phyloP scores from a whole-genome alignment of 2,888 invertebrate genomes.

The Hetaerina titia region DNA sequence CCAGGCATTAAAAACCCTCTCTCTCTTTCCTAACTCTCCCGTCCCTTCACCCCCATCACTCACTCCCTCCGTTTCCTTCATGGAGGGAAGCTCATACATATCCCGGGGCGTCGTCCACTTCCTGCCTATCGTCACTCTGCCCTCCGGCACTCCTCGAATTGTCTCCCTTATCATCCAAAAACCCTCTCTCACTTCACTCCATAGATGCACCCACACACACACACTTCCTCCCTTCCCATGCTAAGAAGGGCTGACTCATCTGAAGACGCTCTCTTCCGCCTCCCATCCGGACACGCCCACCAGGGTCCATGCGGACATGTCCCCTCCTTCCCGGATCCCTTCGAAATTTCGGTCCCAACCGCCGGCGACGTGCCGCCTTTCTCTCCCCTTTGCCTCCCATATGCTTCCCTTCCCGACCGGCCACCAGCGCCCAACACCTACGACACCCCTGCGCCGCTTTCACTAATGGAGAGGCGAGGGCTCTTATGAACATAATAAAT shows the following conservation, averaged over 20 bases:
- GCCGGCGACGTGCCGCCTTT: neutral
- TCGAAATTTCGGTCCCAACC: neutral
- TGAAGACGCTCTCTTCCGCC: neutral
- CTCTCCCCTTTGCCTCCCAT: neutral
- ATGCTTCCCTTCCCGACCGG: too few species aligned
- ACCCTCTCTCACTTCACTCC: neutral
- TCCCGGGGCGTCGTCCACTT: neutral
- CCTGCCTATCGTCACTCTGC: neutral
- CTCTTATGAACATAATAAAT: constrained; percentile 41
- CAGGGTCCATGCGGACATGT: too few species aligned
- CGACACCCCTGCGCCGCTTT: neutral
- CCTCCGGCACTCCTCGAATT: neutral
- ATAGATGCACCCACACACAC: neutral
- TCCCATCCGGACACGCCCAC: neutral
- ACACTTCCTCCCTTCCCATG: neutral
- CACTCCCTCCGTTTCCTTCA: neutral
- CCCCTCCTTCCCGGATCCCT: neutral
- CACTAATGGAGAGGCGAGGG: constrained; percentile 14
- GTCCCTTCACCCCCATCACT: neutral
- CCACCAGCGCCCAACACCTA: neutral
- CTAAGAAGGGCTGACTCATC: constrained; percentile 32
- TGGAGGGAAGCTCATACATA: neutral
- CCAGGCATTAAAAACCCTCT: constrained; percentile 44
- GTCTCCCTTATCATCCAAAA: constrained; percentile 15
- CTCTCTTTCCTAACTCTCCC: neutral